Conservation (phyloP, 64 coral and sea anemone species). For the Acropora tenuis region DNA sequence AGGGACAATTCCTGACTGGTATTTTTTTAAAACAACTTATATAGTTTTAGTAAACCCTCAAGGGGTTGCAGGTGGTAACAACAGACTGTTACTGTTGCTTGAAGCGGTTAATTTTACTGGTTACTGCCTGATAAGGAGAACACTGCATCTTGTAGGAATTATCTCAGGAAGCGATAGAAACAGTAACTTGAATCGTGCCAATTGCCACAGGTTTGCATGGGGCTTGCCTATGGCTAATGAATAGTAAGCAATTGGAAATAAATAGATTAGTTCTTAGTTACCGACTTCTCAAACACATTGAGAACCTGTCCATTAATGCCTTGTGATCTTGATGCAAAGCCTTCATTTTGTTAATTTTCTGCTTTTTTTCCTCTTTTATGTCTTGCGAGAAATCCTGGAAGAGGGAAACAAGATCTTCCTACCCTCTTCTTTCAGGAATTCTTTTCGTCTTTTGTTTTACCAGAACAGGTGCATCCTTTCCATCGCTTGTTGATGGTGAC, state of each 20-base stretch:
- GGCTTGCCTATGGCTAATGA: background rate
- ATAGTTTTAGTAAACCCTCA: too few species aligned
- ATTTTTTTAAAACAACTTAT: too few species aligned
- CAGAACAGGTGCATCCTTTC: background rate
- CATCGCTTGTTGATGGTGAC: background rate
- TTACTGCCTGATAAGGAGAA: too few species aligned
- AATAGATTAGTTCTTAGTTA: background rate
- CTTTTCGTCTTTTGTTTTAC: background rate
- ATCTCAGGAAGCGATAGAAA: background rate
- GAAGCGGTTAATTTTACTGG: too few species aligned
- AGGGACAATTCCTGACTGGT: too few species aligned
- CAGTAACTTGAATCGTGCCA: background rate
- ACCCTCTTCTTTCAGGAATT: background rate
- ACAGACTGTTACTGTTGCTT: too few species aligned
- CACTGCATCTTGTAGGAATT: background rate
- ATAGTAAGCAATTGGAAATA: background rate
- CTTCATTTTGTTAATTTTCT: conserved; percentile 5
- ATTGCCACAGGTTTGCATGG: background rate
- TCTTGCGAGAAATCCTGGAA: background rate
- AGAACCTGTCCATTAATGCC: background rate
- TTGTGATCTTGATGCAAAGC: background rate
- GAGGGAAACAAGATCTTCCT: background rate
- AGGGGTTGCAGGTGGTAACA: too few species aligned
- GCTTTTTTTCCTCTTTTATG: conserved; percentile 17
- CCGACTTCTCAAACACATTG: conserved; percentile 2